Percentiles rank a stretch among this genome's conserved stretches.
Conservation (phyloP, 2,888 invertebrate species). For the Enchytraeus crypticus region DNA sequence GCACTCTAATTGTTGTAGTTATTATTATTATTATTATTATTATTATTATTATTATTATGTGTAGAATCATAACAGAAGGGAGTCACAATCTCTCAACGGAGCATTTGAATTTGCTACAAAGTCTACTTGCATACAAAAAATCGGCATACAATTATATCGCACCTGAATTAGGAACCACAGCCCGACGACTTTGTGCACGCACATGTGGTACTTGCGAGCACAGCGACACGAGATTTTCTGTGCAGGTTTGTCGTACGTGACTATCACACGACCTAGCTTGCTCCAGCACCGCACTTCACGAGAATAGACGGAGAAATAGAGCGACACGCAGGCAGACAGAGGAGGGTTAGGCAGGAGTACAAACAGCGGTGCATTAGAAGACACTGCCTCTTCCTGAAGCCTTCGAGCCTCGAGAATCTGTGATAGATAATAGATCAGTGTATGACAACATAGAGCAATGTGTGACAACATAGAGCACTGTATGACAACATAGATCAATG, state of each 20-base stretch:
- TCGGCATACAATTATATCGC: too few relatives aligned
- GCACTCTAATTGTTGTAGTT: too few relatives aligned
- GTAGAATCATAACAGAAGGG: too few relatives aligned
- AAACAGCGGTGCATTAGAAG: neutral
- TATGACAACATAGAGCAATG: too few relatives aligned
- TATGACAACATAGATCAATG: too few relatives aligned
- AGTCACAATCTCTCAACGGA: too few relatives aligned
- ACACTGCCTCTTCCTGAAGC: neutral
- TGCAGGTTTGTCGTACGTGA: neutral
- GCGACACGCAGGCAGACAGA: neutral
- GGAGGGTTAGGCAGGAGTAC: neutral
- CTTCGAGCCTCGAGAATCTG: neutral
- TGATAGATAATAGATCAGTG: too few relatives aligned
- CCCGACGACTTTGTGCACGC: neutral
- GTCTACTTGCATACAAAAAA: too few relatives aligned
- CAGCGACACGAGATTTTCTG: neutral
- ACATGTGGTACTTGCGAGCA: neutral
- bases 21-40: too few relatives aligned
- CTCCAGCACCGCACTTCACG: neutral
- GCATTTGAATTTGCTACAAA: too few relatives aligned
- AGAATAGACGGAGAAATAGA: neutral
- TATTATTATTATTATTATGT: too few relatives aligned
- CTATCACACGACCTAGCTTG: neutral
- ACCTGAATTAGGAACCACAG: neutral
- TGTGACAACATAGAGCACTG: too few relatives aligned